phyloP scores from a whole-genome alignment of 2,888 invertebrate genomes.

The Chrysotoxum bicinctum region DNA sequence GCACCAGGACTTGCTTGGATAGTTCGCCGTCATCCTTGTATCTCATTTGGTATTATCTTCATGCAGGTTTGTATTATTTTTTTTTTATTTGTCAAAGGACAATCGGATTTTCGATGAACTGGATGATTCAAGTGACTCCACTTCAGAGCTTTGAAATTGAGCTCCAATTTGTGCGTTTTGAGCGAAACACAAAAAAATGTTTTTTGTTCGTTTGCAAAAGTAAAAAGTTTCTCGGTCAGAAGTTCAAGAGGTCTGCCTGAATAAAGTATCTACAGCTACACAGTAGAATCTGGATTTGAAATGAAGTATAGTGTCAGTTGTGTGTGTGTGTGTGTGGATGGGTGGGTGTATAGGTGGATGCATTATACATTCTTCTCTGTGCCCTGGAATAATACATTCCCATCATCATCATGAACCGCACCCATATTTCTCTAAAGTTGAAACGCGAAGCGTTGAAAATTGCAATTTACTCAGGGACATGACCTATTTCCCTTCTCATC shows the following conservation, averaged over 20 bases:
- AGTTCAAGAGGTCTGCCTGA: constrained; percentile 64
- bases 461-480: constrained; percentile 65
- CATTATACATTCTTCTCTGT: constrained; percentile 8
- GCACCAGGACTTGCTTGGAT: neutral
- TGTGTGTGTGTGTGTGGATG: neutral
- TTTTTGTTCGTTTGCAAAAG: neutral
- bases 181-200: neutral
- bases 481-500: constrained; percentile 42
- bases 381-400: constrained; percentile 42
- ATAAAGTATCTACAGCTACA: constrained; percentile 4
- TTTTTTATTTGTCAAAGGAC: constrained; percentile 24
- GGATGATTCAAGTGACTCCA: constrained; percentile 36
- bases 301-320: constrained; percentile 6
- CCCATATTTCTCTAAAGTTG: constrained; percentile 42
- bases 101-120: constrained; percentile 58
- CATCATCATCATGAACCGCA: constrained; percentile 47
- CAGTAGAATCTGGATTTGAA: constrained; percentile 25
- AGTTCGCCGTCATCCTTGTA: neutral
- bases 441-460: constrained; percentile 46
- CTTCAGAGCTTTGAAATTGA: neutral
- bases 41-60: constrained; percentile 26
- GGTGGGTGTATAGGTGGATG: neutral
- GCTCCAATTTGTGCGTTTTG: constrained; percentile 15
- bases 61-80: constrained; percentile 2
- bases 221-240: constrained; percentile 61